Conservation (phyloP, 2,113 vertebrate species). For the Prolemur simus region DNA sequence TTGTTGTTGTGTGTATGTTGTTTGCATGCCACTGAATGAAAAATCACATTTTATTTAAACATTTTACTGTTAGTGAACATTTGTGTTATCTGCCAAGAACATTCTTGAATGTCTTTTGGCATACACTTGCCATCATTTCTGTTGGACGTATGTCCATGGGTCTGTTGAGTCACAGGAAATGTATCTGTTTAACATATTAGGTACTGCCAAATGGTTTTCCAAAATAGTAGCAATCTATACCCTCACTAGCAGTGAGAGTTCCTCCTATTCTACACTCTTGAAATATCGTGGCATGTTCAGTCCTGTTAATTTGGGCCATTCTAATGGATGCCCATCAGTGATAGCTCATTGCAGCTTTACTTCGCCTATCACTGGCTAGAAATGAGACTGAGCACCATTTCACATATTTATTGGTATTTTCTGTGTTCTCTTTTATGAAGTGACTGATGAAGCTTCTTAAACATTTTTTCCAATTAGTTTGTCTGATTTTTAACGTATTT, state of each 20-base stretch:
- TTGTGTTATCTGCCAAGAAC: not conserved
- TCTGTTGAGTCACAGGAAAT: not conserved
- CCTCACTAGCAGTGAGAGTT: too few species aligned
- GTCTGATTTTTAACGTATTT: not conserved
- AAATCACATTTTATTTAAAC: not conserved
- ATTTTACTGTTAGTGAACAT: not conserved
- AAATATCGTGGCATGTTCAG: not conserved
- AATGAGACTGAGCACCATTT: not conserved
- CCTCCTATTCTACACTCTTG: not conserved
- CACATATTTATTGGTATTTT: not conserved
- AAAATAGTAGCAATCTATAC: not conserved
- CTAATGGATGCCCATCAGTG: not conserved
- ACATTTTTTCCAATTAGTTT: not conserved
- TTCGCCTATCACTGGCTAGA: not conserved
- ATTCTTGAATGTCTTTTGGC: not conserved
- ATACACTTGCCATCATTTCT: not conserved
- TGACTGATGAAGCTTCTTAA: not conserved
- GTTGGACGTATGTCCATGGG: not conserved
- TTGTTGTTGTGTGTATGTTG: not conserved
- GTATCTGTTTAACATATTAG: not conserved
- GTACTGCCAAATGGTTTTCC: not conserved
- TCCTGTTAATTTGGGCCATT: not conserved
- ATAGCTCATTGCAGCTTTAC: not conserved
- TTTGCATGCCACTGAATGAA: not conserved
- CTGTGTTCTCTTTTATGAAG: not conserved